Evolutionary conservation across 1,140 invertebrate genomes (phyloP).

Genomic region (Nixonia krombeini): DNA sequence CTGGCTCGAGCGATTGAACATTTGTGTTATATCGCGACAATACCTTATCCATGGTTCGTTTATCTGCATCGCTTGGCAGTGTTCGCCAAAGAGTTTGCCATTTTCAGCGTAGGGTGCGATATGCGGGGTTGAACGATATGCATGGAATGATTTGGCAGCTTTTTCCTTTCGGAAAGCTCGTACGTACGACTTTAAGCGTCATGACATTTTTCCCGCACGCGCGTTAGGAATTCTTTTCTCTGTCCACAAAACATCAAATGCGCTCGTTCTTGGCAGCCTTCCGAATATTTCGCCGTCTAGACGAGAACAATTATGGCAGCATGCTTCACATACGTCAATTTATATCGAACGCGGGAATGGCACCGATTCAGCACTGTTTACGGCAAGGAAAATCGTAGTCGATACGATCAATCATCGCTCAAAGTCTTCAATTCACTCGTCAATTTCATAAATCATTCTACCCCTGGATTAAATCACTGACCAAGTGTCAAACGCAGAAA

Average conservation of each 20-base stretch:
- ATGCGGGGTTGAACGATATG: constrained; percentile 51
- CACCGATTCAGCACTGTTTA: constrained; percentile 16
- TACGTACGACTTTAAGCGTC: constrained; percentile 37
- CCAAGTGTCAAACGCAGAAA: not conserved
- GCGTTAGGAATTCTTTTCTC: constrained; percentile 51
- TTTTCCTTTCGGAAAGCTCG: constrained; percentile 51
- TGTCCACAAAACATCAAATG: constrained; percentile 53
- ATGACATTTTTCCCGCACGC: constrained; percentile 47
- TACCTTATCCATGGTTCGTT: constrained; percentile 56
- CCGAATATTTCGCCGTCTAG: constrained; percentile 54
- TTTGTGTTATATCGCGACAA: constrained; percentile 45
- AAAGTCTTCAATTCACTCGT: not conserved
- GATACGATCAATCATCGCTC: constrained; percentile 10
- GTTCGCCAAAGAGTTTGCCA: constrained; percentile 48
- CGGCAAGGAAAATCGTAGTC: constrained; percentile 20
- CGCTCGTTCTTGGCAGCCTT: constrained; percentile 54
- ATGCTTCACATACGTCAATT: constrained; percentile 51
- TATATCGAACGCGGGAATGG: constrained; percentile 44
- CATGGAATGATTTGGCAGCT: constrained; percentile 56
- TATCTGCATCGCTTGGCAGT: constrained; percentile 52
- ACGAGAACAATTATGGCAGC: constrained; percentile 51
- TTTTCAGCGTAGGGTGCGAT: constrained; percentile 42
- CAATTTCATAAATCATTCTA: constrained; percentile 2
- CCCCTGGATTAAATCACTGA: constrained; percentile 7
- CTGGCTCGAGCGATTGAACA: constrained; percentile 51